Base-by-base conservation (phyloP, 1,140 invertebrate genomes). In the Centruroides vittatus region DNA sequence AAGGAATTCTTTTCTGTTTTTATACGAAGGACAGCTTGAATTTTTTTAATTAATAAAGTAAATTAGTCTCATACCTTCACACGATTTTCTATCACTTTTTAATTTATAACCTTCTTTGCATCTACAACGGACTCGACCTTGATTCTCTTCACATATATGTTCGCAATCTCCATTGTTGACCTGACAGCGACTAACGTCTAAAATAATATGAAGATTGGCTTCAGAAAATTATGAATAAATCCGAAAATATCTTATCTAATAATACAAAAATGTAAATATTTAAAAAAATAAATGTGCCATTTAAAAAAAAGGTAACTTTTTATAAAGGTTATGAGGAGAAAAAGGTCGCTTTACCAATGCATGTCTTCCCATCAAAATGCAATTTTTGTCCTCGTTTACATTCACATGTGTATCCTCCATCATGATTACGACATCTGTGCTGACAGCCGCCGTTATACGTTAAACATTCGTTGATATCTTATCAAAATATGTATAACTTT, bases 111-210 rank as follows among this genome's bases (percentile, higher is more conserved):
- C 63, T 47, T 53, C 59, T 34, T 55, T 52, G 34, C 63, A 65
- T 36, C 58, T 56, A 50, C 63, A 65, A 34, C 52, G 47, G 46
- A 12, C 13, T 11, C 63, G 49, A 46, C 57, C 54, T 11, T 54
- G 52, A 51, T 13, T 50, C 4, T 65, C 55, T n/a, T 61, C 58
- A 54, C 63, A 65, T 10, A 59, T 61, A 9, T 65, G 63, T 36
- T 65, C 59, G 46, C 63, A 65, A 52, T 60, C 63, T 51, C 63
- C 63, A 57, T 65, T 65, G 10, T 59, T 61, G 10, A 57, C 54
- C 13, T 12, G 55, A 49, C 63, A 65, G 5, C 36, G 62, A 35
- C 58, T 59, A n/a, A 48, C 23, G 8, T 41, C 41, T 41, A 41
- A 41, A 41, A 41, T 41, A 41, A 6, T 41, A 41, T 6, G 5